phyloP scores from a whole-genome alignment of 1,140 invertebrate species.

The Oedothorax gibbosus region DNA sequence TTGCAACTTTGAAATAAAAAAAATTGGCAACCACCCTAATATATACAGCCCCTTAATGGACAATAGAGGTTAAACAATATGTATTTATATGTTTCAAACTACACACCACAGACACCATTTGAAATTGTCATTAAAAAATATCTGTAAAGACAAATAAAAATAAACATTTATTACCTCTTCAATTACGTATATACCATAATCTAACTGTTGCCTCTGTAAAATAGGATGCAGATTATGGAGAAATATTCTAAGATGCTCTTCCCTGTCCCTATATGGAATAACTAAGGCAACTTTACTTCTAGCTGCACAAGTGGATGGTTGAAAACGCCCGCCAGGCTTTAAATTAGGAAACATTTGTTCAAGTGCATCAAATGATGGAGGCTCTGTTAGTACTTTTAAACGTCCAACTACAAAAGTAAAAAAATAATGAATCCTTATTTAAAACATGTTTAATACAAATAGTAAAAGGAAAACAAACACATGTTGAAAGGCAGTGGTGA shows the following conservation, averaged over 20 bases:
- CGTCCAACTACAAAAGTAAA: conserved; percentile 61
- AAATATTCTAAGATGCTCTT: conserved; percentile 70
- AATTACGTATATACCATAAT: conserved; percentile 74
- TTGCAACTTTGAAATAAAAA: too few relatives aligned
- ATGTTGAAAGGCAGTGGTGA: neutral
- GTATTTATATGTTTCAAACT: too few relatives aligned
- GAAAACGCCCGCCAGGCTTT: conserved; percentile 64
- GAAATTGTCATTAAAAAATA: neutral
- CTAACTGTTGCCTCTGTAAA: conserved; percentile 72
- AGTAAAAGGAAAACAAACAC: neutral
- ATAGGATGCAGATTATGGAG: conserved; percentile 73
- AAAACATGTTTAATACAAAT: neutral
- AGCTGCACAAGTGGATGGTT: conserved; percentile 63
- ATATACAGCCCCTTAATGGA: too few relatives aligned
- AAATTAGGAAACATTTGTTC: conserved; percentile 60
- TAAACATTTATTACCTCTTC: conserved; percentile 69
- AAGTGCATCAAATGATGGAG: conserved; percentile 60
- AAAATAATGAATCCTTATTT: too few relatives aligned
- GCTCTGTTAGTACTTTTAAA: conserved; percentile 62
- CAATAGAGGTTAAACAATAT: too few relatives aligned
- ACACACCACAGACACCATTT: too few relatives aligned
- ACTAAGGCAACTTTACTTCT: conserved; percentile 70
- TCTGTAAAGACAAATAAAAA: neutral
- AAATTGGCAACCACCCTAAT: too few relatives aligned
- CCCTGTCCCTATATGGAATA: conserved; percentile 72